Percentiles rank a stretch among this genome's conserved stretches.
Conservation (phyloP, 2,797 vertebrate species). For the Enteromius argenteus region DNA sequence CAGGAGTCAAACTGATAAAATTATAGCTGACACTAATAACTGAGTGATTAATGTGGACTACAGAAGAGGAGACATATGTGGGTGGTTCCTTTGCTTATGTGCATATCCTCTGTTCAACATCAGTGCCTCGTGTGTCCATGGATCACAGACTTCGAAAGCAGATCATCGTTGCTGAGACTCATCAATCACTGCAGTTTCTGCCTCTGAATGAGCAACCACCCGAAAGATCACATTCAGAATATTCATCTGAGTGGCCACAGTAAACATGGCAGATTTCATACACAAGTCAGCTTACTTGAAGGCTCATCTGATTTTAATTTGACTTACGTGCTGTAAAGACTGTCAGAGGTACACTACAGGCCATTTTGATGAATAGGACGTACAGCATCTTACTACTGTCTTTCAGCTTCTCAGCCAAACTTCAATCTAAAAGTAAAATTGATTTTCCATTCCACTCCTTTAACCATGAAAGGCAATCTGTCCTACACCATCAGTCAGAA, state of each 20-base stretch:
- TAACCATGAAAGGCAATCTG: slow-evolving; percentile 32
- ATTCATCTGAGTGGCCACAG: background rate
- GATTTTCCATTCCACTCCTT: slow-evolving; percentile 21
- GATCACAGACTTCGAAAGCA: slow-evolving; percentile 33
- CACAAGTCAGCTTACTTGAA: slow-evolving; percentile 13
- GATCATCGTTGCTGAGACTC: slow-evolving; percentile 42
- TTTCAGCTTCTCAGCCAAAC: slow-evolving; percentile 8
- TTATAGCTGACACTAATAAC: slow-evolving; percentile 45
- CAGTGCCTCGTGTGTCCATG: background rate
- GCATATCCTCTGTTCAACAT: slow-evolving; percentile 22
- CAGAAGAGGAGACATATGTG: slow-evolving; percentile 35
- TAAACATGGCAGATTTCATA: slow-evolving; percentile 43
- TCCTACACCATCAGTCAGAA: background rate
- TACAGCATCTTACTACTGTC: background rate
- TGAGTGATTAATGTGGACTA: slow-evolving; percentile 46
- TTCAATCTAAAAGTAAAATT: slow-evolving; percentile 22
- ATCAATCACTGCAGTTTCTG: slow-evolving; percentile 17
- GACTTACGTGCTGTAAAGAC: slow-evolving; percentile 17
- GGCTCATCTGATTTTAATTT: slow-evolving; percentile 13
- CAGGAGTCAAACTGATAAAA: slow-evolving; percentile 34
- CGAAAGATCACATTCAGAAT: slow-evolving; percentile 27
- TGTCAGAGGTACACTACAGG: slow-evolving; percentile 19
- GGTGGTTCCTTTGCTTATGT: slow-evolving; percentile 31
- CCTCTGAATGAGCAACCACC: slow-evolving; percentile 15
- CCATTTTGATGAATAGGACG: slow-evolving; percentile 3